Base-by-base conservation (phyloP, 1,140 invertebrate genomes). In the Ectropis grisescens region DNA sequence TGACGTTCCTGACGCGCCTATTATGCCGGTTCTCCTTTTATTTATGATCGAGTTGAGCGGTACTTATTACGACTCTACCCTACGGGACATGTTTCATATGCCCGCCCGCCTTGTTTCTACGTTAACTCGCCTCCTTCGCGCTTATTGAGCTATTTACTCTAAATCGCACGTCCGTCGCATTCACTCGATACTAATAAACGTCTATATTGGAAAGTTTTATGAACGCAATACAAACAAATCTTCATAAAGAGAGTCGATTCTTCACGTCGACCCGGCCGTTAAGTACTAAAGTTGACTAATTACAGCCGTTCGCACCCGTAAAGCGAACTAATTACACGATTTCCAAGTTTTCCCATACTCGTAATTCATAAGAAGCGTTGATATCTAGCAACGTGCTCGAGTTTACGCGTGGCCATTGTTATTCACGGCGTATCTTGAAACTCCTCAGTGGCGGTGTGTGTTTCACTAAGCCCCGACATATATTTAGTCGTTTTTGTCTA, bases 21-120 rank as follows among this genome's bases (percentile, higher is more conserved):
- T 64, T 58, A 54, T 54, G 54, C 46, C 45, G 45, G 41, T 44
- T 65, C 41, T 49, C 54, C 53, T 61, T 69, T 70, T 76, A 72
- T 72, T 72, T 67, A 71, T 69, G 59, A 60, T 48, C 58, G 37
- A 61, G 58, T 68, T 71, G 57, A 65, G 53, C 58, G 53, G 37
- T 51, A 58, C 62, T 69, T 70, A 75, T 69, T 75, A 64, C 56
- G 46, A 47, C 44, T 65, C 50, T 37, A 58, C 56, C n/a, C 47
- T 47, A 48, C 48, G 48, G 40, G 49, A 60, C 56, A 65, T 62
- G 57, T 58, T 68, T 66, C 58, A 70, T 66, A 66, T 70, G 47
- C 47, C 37, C 38, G 37, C 41, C 50, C 38, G 37, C 41, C 50
- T 48, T 55, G 42, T 49, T 47, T 39, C 34, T n/a, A n/a, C n/a